Percentiles rank a stretch among this genome's conserved stretches.
phyloP scores from a whole-genome alignment of 2,113 vertebrate species.

The Anolis sagrei region DNA sequence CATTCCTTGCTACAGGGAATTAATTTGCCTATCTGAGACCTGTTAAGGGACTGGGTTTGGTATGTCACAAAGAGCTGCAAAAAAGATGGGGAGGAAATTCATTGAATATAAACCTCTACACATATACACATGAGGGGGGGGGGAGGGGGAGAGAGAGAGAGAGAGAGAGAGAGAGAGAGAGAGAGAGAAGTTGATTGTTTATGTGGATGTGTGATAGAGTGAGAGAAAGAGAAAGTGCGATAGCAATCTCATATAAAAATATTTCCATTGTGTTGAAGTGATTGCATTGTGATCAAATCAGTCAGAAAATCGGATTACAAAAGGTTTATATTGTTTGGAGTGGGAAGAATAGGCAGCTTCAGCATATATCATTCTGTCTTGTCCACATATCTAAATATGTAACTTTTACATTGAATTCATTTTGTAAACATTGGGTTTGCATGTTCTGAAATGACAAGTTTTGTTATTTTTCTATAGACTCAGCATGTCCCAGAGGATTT shows the following conservation, averaged over 20 bases:
- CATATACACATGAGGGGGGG: too few species aligned
- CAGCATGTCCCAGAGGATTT: slow-evolving; percentile 79
- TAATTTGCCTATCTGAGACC: neutral
- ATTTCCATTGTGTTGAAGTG: neutral
- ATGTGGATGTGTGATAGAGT: too few species aligned
- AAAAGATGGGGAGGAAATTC: neutral
- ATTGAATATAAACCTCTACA: too few species aligned
- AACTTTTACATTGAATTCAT: neutral
- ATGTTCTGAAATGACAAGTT: slow-evolving; percentile 6
- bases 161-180: too few species aligned
- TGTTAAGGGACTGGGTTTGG: neutral
- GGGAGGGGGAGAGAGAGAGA: too few species aligned
- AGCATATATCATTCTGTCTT: neutral
- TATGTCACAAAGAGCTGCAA: neutral
- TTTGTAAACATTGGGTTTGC: neutral
- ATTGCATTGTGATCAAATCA: neutral
- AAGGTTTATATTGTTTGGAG: neutral
- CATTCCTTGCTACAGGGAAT: neutral
- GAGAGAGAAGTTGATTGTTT: too few species aligned
- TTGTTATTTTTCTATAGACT: slow-evolving; percentile 67
- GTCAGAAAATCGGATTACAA: neutral
- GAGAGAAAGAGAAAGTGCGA: too few species aligned
- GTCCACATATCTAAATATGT: neutral
- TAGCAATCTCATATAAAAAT: neutral
- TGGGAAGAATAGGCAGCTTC: neutral